phyloP scores from a whole-genome alignment of 2,888 invertebrate genomes.

The Lutraria lutraria region DNA sequence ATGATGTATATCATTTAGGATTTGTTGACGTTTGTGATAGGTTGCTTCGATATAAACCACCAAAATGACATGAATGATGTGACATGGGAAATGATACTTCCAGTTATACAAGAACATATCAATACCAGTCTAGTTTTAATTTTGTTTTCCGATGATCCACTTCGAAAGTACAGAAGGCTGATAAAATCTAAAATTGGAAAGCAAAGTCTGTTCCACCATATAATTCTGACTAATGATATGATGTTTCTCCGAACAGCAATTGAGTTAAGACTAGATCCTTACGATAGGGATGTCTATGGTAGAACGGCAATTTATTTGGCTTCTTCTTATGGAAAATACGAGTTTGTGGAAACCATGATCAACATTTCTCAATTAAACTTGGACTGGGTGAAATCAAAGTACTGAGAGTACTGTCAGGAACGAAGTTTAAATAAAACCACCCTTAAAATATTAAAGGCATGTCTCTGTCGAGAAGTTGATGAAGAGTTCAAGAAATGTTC shows the following conservation, averaged over 20 bases:
- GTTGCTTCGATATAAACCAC: background rate
- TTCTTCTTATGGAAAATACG: background rate
- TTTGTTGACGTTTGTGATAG: background rate
- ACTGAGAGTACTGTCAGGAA: too few relatives aligned
- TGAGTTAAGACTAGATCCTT: constrained; percentile 29
- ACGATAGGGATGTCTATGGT: constrained; percentile 45
- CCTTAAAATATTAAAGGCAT: too few relatives aligned
- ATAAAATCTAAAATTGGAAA: constrained; percentile 30
- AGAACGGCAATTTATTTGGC: constrained; percentile 40
- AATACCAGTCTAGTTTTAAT: constrained; percentile 10
- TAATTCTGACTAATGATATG: constrained; percentile 31
- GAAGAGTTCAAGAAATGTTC: too few relatives aligned
- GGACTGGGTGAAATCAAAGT: constrained; percentile 27
- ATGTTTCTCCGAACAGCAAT: constrained; percentile 22
- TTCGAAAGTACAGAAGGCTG: too few relatives aligned
- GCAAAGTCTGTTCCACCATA: constrained; percentile 42
- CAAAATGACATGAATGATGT: background rate
- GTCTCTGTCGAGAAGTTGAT: too few relatives aligned
- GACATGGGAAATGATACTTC: background rate
- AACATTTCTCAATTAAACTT: background rate
- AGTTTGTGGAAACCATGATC: background rate
- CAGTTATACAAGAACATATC: constrained; percentile 31
- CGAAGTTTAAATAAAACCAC: too few relatives aligned
- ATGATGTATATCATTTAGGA: too few relatives aligned
- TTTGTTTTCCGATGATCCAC: constrained; percentile 23